Evolutionary conservation across 64 coral and sea anemone genomes (phyloP).

Genomic region (Stylophora pistillata): DNA sequence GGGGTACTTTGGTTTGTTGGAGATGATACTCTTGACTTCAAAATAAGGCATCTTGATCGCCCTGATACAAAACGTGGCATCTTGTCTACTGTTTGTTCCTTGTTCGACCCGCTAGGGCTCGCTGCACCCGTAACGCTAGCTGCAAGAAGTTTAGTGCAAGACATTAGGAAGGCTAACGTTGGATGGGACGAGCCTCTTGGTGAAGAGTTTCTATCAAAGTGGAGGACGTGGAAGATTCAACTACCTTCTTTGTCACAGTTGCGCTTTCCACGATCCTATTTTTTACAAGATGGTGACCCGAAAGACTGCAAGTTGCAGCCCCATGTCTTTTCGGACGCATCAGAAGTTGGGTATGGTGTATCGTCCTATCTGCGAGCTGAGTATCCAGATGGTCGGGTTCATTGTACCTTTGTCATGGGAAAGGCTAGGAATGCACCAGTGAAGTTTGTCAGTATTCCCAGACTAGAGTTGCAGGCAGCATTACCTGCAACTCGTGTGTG

Average conservation of each 20-base stretch:
- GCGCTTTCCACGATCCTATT: conserved; percentile 40
- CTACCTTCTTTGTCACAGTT: conserved; percentile 17
- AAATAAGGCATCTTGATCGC: neutral
- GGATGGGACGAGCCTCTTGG: conserved; percentile 38
- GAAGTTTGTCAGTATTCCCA: conserved; percentile 33
- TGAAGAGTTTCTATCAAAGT: neutral
- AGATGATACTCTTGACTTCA: neutral
- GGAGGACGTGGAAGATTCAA: conserved; percentile 18
- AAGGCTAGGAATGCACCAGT: conserved; percentile 40
- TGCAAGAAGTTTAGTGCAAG: conserved; percentile 15
- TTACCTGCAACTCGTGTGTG: conserved; percentile 5
- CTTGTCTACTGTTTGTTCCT: conserved; percentile 33
- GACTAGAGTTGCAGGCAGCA: conserved; percentile 52
- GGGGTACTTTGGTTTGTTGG: conserved; percentile 28
- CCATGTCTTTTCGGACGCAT: conserved; percentile 34
- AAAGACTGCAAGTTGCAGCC: neutral
- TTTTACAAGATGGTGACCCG: neutral
- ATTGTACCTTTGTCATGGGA: conserved; percentile 44
- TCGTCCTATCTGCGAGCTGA: conserved; percentile 15
- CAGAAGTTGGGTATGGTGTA: conserved; percentile 28
- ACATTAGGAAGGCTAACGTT: conserved; percentile 13
- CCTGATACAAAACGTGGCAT: conserved; percentile 37
- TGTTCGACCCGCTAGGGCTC: conserved; percentile 23
- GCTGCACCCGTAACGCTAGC: neutral
- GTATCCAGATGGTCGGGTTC: neutral